These are phyloP conservation scores for Halcyon leucocephala DNA, from an alignment of 2,797 vertebrate genomes.

Conservation along the genomic window DNA sequence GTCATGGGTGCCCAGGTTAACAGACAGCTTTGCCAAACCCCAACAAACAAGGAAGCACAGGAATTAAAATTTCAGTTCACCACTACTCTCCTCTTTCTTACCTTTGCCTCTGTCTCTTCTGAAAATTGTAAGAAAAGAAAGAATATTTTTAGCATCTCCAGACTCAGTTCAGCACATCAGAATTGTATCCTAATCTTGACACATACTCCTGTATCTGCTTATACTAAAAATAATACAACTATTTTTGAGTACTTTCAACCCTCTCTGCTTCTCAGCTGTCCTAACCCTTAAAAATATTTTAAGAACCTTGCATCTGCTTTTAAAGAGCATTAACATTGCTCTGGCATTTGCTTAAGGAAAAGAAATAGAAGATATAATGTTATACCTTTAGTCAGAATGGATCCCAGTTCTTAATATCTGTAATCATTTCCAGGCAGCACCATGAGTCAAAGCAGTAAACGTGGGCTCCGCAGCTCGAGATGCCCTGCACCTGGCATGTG, in stretches of 20 bases:
- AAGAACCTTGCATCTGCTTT: slow-evolving; percentile 18
- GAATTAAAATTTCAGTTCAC: slow-evolving; percentile 30
- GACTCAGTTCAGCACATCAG: slow-evolving; percentile 45
- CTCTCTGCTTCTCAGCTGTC: slow-evolving; percentile 36
- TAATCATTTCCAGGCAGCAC: slow-evolving; percentile 53
- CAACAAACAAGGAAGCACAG: background rate
- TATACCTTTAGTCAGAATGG: slow-evolving; percentile 46
- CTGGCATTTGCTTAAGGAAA: background rate
- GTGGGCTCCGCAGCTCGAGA: background rate
- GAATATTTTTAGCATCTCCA: slow-evolving; percentile 75
- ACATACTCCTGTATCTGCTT: slow-evolving; percentile 30
- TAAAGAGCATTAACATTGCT: background rate
- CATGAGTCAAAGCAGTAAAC: background rate
- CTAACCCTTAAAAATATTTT: slow-evolving; percentile 48
- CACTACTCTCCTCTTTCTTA: slow-evolving; percentile 46
- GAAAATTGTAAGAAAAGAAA: slow-evolving; percentile 46
- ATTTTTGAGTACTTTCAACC: slow-evolving; percentile 68
- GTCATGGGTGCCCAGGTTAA: background rate
- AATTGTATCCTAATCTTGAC: slow-evolving; percentile 63
- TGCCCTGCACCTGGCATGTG: slow-evolving; percentile 2
- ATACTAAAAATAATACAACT: slow-evolving; percentile 78
- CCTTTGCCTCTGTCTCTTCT: slow-evolving; percentile 34
- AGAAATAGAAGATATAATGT: background rate
- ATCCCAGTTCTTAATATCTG: slow-evolving; percentile 52
- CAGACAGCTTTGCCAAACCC: background rate